These are phyloP conservation scores for Paedocypris micromegethes DNA, from an alignment of 2,797 vertebrate genomes.

Conservation along the genomic window DNA sequence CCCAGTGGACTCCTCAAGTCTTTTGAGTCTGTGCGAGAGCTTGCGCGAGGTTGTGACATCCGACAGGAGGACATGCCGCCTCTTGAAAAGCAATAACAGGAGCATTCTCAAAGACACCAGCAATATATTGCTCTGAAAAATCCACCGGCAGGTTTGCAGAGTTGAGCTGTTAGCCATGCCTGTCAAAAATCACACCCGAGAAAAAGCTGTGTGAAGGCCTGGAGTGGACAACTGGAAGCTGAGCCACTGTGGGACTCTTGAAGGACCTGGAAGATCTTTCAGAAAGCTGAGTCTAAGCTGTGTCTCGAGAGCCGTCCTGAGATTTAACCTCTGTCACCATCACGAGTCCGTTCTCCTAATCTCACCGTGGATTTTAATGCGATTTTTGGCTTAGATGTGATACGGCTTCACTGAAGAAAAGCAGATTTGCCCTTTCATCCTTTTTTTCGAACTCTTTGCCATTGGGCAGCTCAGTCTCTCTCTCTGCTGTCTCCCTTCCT, in stretches of 20 bases:
- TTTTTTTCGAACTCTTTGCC: slow-evolving; percentile 20
- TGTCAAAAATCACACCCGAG: slow-evolving; percentile 42
- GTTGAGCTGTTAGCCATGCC: slow-evolving; percentile 37
- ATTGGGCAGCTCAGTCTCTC: slow-evolving; percentile 8
- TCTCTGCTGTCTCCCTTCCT: slow-evolving; percentile 22
- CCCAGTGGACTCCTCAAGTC: slow-evolving; percentile 37
- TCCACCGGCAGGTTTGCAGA: slow-evolving; percentile 37
- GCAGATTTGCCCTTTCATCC: slow-evolving; percentile 22
- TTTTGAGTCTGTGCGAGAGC: slow-evolving; percentile 38
- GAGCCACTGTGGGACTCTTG: slow-evolving; percentile 22
- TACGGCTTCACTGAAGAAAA: slow-evolving; percentile 7
- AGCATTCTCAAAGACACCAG: slow-evolving; percentile 31
- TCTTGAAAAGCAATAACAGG: slow-evolving; percentile 31
- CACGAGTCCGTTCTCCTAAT: neutral
- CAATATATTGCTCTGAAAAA: slow-evolving; percentile 36
- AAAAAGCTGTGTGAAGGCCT: slow-evolving; percentile 18
- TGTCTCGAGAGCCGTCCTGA: slow-evolving; percentile 6
- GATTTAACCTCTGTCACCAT: slow-evolving; percentile 32
- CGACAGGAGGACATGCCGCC: slow-evolving; percentile 41
- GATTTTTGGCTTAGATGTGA: slow-evolving; percentile 9
- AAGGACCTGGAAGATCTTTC: slow-evolving; percentile 9
- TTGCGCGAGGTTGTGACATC: slow-evolving; percentile 39
- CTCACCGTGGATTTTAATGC: slow-evolving; percentile 5
- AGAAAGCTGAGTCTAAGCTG: slow-evolving; percentile 15
- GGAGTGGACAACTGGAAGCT: slow-evolving; percentile 11